A percentile compares a stretch with the other conserved stretches of the same genome.
Conservation (phyloP, 2,113 vertebrate species). For the Carassius gibelio region DNA sequence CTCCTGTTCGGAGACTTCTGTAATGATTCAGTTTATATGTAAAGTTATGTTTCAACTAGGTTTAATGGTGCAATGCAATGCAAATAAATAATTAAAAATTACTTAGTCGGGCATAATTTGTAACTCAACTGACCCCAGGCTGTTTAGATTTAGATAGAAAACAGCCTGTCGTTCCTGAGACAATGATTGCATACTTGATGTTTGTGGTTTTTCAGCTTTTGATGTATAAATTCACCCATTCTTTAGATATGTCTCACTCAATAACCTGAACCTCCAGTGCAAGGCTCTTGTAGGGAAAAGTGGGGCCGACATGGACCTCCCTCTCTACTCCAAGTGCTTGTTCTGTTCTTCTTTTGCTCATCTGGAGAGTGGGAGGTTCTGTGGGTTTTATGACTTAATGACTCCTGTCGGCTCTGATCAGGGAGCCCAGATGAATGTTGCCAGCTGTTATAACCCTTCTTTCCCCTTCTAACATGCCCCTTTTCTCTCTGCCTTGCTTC, state of each 20-base stretch:
- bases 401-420: conserved; percentile 68
- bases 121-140: neutral
- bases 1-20: neutral
- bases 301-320: neutral
- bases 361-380: conserved; percentile 61
- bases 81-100: neutral
- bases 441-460: conserved; percentile 64
- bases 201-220: conserved; percentile 15
- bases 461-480: conserved; percentile 23
- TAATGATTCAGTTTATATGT: neutral
- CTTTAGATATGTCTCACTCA: conserved; percentile 24
- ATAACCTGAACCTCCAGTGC: conserved; percentile 13
- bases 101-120: neutral
- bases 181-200: neutral
- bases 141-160: neutral
- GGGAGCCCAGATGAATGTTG: conserved; percentile 66
- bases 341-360: conserved; percentile 58
- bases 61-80: neutral
- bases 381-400: conserved; percentile 70
- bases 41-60: neutral
- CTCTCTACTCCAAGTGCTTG: conserved; percentile 55
- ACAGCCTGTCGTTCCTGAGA: neutral
- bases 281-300: conserved; percentile 26
- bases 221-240: conserved; percentile 16
- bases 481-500: conserved; percentile 36